Conservation (phyloP, 2,113 vertebrate genomes). For the Girardinichthys multiradiatus region DNA sequence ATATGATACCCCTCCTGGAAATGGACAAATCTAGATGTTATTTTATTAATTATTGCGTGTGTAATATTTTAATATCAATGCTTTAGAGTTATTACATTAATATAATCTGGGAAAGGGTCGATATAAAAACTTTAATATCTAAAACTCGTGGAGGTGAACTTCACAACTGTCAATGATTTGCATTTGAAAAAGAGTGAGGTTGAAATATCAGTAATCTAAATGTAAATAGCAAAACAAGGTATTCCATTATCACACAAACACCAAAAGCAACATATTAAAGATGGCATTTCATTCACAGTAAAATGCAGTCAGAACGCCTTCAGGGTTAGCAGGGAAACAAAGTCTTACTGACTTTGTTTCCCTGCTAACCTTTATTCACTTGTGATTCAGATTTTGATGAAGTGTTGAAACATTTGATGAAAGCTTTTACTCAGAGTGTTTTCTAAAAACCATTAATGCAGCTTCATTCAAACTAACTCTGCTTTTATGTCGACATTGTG, state of each 20-base stretch:
- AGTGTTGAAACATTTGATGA: not conserved
- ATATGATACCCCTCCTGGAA: too few species aligned
- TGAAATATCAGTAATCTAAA: constrained; percentile 17
- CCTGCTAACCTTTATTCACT: constrained; percentile 16
- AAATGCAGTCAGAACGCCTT: not conserved
- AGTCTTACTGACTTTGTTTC: too few species aligned
- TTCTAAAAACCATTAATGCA: not conserved
- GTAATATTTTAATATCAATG: too few species aligned
- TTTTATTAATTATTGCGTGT: too few species aligned
- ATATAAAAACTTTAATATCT: not conserved
- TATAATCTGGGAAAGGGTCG: too few species aligned
- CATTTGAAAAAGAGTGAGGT: not conserved
- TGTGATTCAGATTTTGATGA: constrained; percentile 15
- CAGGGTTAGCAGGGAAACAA: not conserved
- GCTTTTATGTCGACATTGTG: not conserved
- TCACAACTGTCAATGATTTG: not conserved
- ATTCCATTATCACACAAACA: not conserved
- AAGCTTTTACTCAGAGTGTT: constrained; percentile 8
- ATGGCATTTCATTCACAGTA: not conserved
- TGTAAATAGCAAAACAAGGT: not conserved
- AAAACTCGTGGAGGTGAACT: too few species aligned
- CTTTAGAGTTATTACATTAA: too few species aligned
- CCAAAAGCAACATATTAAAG: too few species aligned
- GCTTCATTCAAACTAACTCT: not conserved
- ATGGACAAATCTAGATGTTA: too few species aligned